Evolutionary conservation across 2,797 vertebrate species (phyloP), one percentile per base, ranked within the genome.

Genomic region (Falco berigora): DNA sequence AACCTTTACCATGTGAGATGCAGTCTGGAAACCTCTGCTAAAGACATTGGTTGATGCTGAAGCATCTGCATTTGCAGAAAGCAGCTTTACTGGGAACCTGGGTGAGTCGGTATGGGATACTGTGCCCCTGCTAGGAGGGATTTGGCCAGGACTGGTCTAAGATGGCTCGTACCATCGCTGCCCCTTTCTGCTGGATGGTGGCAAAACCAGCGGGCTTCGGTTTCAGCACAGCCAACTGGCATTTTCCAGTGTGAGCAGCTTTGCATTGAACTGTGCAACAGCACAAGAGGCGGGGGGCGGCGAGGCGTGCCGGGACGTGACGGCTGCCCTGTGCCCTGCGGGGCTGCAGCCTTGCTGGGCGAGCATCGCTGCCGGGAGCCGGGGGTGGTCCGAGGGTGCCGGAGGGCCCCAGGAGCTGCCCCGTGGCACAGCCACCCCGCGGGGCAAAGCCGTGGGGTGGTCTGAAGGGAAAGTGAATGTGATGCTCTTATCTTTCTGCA

Each of bases 121-220:
- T 6, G 22, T 32, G 28, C 23, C 56, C 27, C 46, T 30, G 68
- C 12, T 7, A 9, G 23, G 28, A 50, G 56, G 24, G 22, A 6
- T 49, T 14, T 53, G 49, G 21, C 71, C 3, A 3, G 18, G 5
- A 36, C 23, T 0, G 2, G 22, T 23, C 71, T 18, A 22, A 68
- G 50, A 18, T 4, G 9, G 24, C 49, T 75, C 8, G 34, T 23
- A 17, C 20, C 32, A 4, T 14, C 2, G 1, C 47, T 50, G 44
- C 14, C 0, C 6, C 47, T 12, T 52, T 34, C 52, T 89, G 55
- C 61, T 20, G 27, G 38, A 4, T 14, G 58, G 3, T 47, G 53
- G 52, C 28, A 58, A 62, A 28, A 12, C 4, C 38, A 5, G 1
- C 1, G 2, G 27, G 61, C 30, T 61, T n/a, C 0, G 3, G 7